Conservation (phyloP, 2,113 vertebrate species). For the Lagopus leucura region DNA sequence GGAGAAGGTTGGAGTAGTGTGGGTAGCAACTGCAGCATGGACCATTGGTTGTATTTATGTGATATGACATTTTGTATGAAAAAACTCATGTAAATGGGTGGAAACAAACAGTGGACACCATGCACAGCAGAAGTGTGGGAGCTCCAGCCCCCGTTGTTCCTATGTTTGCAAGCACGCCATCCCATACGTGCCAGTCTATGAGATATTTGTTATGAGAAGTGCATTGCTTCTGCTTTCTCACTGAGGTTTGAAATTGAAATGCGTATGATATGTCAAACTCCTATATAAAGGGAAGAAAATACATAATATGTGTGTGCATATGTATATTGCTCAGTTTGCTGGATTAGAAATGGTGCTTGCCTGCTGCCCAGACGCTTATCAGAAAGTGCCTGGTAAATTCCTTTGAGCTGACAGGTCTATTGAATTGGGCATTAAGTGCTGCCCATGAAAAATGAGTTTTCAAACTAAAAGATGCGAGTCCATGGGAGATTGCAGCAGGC, state of each 20-base stretch:
- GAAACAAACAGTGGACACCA: background rate
- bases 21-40: background rate
- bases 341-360: too few species aligned
- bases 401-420: background rate
- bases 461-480: rapidly evolving
- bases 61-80: background rate
- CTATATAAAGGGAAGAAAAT: background rate
- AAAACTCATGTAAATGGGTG: background rate
- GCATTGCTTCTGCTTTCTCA: background rate
- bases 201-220: background rate
- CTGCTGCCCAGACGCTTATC: background rate
- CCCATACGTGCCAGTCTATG: rapidly evolving
- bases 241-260: background rate
- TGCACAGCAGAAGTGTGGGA: background rate
- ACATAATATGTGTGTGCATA: background rate
- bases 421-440: background rate
- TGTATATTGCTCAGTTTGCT: too few species aligned
- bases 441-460: background rate
- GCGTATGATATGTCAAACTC: background rate
- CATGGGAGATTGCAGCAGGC: background rate
- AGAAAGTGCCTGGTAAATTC: background rate
- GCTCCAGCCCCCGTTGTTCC: background rate
- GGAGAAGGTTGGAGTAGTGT: background rate
- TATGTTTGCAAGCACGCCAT: background rate
- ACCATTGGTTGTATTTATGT: background rate